A percentile compares a stretch with the other conserved stretches of the same genome.
Evolutionary conservation across 2,888 invertebrate species (phyloP).

Genomic region (Dryadula phaetusa): DNA sequence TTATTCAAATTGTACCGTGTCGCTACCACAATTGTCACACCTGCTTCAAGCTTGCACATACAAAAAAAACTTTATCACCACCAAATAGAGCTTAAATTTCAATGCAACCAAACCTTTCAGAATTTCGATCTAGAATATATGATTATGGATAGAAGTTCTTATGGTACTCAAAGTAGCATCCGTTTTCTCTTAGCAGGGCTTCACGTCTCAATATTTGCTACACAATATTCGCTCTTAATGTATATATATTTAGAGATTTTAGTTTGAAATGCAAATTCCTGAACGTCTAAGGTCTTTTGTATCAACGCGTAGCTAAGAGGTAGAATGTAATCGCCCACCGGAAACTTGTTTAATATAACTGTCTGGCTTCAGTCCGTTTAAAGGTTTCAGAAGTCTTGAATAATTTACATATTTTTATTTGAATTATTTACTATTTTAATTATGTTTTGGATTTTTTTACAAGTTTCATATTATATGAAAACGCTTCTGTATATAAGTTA

Average conservation of each 20-base stretch:
- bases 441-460: not conserved
- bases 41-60: conserved; percentile 57
- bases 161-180: conserved; percentile 81
- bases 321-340: conserved; percentile 49
- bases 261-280: conserved; percentile 55
- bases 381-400: conserved; percentile 23
- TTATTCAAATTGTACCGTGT: conserved; percentile 82
- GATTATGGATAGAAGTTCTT: conserved; percentile 79
- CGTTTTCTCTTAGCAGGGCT: conserved; percentile 78
- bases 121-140: conserved; percentile 69
- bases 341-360: conserved; percentile 27
- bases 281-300: conserved; percentile 58
- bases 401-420: conserved; percentile 13
- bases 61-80: conserved; percentile 48
- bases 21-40: conserved; percentile 70
- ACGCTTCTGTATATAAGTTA: too few relatives aligned
- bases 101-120: conserved; percentile 45
- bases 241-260: conserved; percentile 49
- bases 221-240: conserved; percentile 36
- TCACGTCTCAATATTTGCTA: conserved; percentile 53
- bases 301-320: conserved; percentile 58
- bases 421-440: not conserved
- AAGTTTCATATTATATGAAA: too few relatives aligned
- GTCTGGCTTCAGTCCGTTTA: conserved; percentile 25
- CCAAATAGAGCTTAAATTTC: conserved; percentile 47